Evolutionary conservation across 2,113 vertebrate species (phyloP).

Genomic region (Rhodinocichla rosea): DNA sequence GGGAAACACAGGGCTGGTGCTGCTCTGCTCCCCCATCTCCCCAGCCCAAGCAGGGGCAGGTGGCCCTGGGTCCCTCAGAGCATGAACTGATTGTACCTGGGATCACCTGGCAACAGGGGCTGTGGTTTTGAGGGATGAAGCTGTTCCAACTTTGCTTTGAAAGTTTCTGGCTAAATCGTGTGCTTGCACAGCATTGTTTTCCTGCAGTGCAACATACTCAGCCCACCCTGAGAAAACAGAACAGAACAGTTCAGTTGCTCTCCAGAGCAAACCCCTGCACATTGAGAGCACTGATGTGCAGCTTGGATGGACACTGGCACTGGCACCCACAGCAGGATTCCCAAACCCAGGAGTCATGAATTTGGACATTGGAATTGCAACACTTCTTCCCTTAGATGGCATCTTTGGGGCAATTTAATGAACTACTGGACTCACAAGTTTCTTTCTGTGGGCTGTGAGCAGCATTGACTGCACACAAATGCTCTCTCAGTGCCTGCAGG

Average conservation of each 20-base stretch:
- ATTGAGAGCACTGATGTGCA: rapidly evolving
- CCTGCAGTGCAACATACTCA: neutral
- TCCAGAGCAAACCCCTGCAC: neutral
- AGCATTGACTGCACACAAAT: neutral
- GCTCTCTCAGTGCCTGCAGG: neutral
- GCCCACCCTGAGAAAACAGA: neutral
- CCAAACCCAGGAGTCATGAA: rapidly evolving
- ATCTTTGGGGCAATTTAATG: neutral
- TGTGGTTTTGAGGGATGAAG: neutral
- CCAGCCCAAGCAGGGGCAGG: neutral
- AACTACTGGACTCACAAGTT: neutral
- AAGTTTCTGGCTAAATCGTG: neutral
- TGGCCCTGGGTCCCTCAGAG: neutral
- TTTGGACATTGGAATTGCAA: neutral
- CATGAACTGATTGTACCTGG: neutral
- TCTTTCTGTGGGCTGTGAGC: neutral
- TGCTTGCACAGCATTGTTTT: neutral
- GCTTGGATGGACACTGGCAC: too few relatives aligned
- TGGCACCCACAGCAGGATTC: neutral
- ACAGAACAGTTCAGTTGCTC: neutral
- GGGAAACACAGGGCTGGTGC: neutral
- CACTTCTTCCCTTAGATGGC: neutral
- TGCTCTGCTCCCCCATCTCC: neutral
- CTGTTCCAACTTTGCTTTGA: neutral
- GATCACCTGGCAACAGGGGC: neutral